Evolutionary conservation across 2,888 invertebrate species (phyloP).

Genomic region (Sympetrum striolatum): DNA sequence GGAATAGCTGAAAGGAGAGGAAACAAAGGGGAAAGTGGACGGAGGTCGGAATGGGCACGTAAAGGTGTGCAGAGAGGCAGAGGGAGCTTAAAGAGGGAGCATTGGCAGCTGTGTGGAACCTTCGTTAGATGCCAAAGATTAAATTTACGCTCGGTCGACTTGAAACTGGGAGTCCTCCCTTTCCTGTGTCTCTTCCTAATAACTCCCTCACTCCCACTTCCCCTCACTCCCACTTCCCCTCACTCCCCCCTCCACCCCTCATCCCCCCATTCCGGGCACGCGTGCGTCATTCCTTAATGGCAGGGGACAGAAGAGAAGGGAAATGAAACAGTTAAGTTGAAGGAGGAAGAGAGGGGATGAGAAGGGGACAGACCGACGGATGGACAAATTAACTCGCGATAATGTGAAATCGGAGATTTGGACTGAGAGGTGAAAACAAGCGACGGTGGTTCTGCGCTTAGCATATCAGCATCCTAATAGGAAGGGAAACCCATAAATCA

Average conservation of each 20-base stretch:
- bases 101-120: background rate
- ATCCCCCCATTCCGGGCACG: background rate
- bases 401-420: background rate
- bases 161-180: background rate
- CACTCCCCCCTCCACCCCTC: background rate
- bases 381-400: background rate
- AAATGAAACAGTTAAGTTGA: background rate
- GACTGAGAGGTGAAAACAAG: background rate
- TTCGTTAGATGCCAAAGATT: background rate
- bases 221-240: background rate
- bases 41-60: background rate
- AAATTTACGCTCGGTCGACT: background rate
- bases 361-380: background rate
- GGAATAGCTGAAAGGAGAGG: background rate
- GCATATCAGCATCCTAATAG: too few species aligned
- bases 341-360: background rate
- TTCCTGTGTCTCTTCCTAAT: background rate
- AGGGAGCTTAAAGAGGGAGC: background rate
- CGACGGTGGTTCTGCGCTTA: too few species aligned
- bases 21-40: background rate
- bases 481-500: too few species aligned
- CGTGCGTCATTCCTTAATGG: too few species aligned
- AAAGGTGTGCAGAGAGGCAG: background rate
- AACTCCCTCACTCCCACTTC: background rate
- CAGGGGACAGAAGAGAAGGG: too few species aligned